phyloP scores from a whole-genome alignment of 1,140 invertebrate genomes.

The Solenopsis invicta region DNA sequence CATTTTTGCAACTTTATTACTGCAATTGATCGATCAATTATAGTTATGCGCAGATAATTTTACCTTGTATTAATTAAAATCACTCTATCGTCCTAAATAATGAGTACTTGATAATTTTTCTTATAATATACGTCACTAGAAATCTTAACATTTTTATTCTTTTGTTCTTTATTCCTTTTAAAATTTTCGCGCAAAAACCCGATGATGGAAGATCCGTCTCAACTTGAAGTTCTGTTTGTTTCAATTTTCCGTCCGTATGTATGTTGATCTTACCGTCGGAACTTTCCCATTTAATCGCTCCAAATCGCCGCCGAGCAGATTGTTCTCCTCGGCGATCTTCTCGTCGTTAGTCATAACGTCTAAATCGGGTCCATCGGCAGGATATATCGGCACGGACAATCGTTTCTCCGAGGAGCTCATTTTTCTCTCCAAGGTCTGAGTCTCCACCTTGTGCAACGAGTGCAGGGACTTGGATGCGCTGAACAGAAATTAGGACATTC shows the following conservation, averaged over 20 bases:
- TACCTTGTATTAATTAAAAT: background rate
- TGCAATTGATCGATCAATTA: background rate
- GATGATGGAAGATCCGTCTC: background rate
- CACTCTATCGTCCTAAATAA: background rate
- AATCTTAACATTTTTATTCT: background rate
- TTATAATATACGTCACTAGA: too few relatives aligned
- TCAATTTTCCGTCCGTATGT: background rate
- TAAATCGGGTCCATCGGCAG: conserved; percentile 70
- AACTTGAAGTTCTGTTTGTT: background rate
- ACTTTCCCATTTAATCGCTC: conserved; percentile 83
- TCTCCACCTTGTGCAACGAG: conserved; percentile 81
- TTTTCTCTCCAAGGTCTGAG: conserved; percentile 71
- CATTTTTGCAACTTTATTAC: conserved; percentile 7
- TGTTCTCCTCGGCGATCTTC: conserved; percentile 83
- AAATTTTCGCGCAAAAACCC: background rate
- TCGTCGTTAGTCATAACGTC: conserved; percentile 80
- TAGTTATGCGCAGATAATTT: background rate
- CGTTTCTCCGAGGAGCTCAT: conserved; percentile 82
- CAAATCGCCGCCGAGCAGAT: conserved; percentile 82
- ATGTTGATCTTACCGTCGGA: conserved; percentile 79
- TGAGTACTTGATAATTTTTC: background rate
- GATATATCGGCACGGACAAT: conserved; percentile 84
- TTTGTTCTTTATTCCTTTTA: background rate
- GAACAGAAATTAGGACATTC: conserved; percentile 12
- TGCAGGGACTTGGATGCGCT: conserved; percentile 79